A percentile compares a stretch with the other conserved stretches of the same genome.
These are phyloP conservation scores for Atethmia centrago DNA, from an alignment of 2,888 invertebrate species.

Conservation along the genomic window DNA sequence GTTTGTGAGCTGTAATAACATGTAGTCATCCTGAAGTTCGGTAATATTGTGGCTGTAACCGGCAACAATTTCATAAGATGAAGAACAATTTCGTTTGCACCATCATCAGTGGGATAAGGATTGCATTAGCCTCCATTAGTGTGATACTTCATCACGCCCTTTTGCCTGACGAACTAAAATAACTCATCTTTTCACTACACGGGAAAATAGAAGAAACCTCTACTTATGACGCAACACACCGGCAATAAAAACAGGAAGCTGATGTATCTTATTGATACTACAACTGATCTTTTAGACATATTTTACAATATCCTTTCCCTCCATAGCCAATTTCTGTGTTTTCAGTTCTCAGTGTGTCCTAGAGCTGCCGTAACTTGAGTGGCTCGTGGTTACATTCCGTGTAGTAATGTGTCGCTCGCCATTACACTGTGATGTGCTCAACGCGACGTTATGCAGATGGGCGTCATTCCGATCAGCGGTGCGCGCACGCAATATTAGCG, in stretches of 20 bases:
- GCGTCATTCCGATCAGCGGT: slow-evolving; percentile 34
- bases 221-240: neutral
- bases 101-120: neutral
- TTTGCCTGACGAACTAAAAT: neutral
- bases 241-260: neutral
- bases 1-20: neutral
- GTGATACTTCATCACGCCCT: neutral
- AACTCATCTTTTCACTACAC: neutral
- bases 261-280: neutral
- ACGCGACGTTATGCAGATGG: slow-evolving; percentile 32
- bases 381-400: neutral
- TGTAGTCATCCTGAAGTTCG: neutral
- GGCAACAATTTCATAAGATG: neutral
- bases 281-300: neutral
- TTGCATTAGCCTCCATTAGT: neutral
- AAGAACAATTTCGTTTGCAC: too few relatives aligned
- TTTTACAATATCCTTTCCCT: neutral
- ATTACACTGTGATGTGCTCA: slow-evolving; percentile 24
- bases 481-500: slow-evolving; percentile 28
- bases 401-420: slow-evolving; percentile 24
- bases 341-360: slow-evolving; percentile 5
- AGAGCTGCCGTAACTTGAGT: neutral
- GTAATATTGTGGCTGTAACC: neutral
- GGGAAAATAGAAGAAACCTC: neutral
- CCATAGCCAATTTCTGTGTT: neutral